Percentiles rank a stretch among this genome's conserved stretches.
Evolutionary conservation across 2,888 invertebrate species (phyloP).

Genomic region (Tetragonula carbonaria): DNA sequence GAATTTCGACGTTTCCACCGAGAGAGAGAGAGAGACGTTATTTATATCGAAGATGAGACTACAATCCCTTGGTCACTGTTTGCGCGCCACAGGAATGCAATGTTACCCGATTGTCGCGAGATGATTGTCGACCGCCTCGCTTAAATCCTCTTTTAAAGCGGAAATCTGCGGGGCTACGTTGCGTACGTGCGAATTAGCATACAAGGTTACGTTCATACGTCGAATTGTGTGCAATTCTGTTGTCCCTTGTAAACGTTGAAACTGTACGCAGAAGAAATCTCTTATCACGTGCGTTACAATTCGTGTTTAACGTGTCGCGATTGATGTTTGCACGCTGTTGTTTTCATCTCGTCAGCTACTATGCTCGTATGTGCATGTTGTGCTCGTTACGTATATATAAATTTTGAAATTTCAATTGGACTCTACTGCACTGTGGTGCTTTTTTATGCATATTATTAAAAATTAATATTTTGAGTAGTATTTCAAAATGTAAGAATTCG

Average conservation of each 20-base stretch:
- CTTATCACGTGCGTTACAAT: too few species aligned
- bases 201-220: background rate
- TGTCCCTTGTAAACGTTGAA: background rate
- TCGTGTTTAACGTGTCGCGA: background rate
- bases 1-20: slow-evolving; percentile 28
- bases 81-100: slow-evolving; percentile 26
- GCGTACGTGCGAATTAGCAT: slow-evolving; percentile 11
- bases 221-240: slow-evolving; percentile 7
- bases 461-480: too few species aligned
- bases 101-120: background rate
- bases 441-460: too few species aligned
- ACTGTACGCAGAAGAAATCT: background rate
- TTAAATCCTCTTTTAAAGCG: slow-evolving; percentile 25
- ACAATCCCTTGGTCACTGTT: slow-evolving; percentile 20
- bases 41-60: slow-evolving; percentile 35
- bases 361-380: background rate
- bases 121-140: slow-evolving; percentile 13
- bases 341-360: background rate
- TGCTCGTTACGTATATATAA: background rate
- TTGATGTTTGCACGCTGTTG: background rate
- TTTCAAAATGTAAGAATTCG: too few species aligned
- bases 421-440: background rate
- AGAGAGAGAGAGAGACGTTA: background rate
- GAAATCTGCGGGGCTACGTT: slow-evolving; percentile 25
- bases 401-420: background rate